Conservation (phyloP, 64 coral and sea anemone species). For the Pocillopora damicornis region DNA sequence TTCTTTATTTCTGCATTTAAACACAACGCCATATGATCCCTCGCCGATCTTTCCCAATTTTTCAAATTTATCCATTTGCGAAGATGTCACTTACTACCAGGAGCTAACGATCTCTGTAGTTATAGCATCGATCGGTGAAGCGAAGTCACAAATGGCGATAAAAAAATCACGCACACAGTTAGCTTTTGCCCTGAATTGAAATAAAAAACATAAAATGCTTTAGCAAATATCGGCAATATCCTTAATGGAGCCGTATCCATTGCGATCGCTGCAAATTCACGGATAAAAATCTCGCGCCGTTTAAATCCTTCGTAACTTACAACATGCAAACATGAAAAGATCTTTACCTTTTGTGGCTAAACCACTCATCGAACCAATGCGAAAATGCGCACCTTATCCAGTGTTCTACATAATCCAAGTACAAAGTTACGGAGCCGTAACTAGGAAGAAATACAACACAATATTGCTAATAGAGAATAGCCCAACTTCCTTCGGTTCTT, state of each 20-base stretch:
- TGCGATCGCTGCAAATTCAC: background rate
- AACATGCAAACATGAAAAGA: background rate
- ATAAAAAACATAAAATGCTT: constrained; percentile 12
- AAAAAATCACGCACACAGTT: background rate
- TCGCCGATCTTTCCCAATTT: constrained; percentile 96
- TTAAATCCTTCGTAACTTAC: background rate
- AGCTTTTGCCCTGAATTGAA: background rate
- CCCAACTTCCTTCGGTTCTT: background rate
- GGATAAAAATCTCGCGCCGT: background rate
- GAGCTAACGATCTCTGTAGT: background rate
- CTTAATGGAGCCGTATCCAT: background rate
- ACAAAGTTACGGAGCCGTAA: background rate
- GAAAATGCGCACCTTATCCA: background rate
- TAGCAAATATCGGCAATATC: background rate
- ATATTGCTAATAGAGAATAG: too few relatives aligned
- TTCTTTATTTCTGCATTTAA: constrained; percentile 96
- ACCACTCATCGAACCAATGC: background rate
- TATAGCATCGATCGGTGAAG: background rate
- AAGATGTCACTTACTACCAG: background rate
- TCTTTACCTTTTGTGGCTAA: background rate
- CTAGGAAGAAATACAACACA: constrained; percentile 6
- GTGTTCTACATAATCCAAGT: background rate
- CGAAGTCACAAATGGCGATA: constrained; percentile 14
- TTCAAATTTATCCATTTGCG: constrained; percentile 92
- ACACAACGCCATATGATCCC: constrained; percentile 97